Base-by-base conservation (phyloP, 2,888 invertebrate genomes). In the Hyppa rectilinea region DNA sequence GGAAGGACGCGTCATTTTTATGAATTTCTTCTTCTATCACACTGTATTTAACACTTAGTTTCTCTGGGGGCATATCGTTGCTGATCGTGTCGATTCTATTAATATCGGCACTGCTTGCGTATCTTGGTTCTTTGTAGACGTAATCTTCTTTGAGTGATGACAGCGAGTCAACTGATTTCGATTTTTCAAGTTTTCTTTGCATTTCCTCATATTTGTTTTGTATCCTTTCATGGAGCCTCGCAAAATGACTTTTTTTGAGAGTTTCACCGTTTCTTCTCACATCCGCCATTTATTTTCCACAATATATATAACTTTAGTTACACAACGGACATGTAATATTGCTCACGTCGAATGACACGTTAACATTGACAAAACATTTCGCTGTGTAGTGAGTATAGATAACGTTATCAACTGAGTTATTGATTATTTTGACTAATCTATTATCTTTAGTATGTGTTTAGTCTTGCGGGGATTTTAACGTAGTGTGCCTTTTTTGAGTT, bases 121-220 rank as follows among this genome's bases (percentile, higher is more conserved):
- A 85, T 76, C 77, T 87, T 38, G 81, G 78, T 50, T 89, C 87
- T 71, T 86, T 88, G 59, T 85, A 90, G 31, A 81, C 84, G 62
- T 87, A 90, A 68, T 92, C 90, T 65, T 92, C 92, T 50, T 86
- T 83, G 2, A 90, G 72, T 14, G 84, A 83, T 10, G 90, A 78
- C 45, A 95, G 66, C 23, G 89, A 88, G 69, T 94, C 95, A 9
- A 93, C 88, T 6, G 95, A 95, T 85, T 89, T 94, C 0, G 94
- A 95, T 84, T 93, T 95, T 66, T 93, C 92, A 26, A 95, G 79
- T 85, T 86, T 94, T 58, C 78, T 91, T 84, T 94, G 94, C 93
- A 95, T 93, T 85, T 93, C 91, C 36, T 89, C 90, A 80, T 94
- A 95, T 86, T 95, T 96, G 49, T 71, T 89, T 83, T 94, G 94